These are phyloP conservation scores for Sciaenops ocellatus DNA, from an alignment of 2,797 vertebrate genomes.

Conservation along the genomic window DNA sequence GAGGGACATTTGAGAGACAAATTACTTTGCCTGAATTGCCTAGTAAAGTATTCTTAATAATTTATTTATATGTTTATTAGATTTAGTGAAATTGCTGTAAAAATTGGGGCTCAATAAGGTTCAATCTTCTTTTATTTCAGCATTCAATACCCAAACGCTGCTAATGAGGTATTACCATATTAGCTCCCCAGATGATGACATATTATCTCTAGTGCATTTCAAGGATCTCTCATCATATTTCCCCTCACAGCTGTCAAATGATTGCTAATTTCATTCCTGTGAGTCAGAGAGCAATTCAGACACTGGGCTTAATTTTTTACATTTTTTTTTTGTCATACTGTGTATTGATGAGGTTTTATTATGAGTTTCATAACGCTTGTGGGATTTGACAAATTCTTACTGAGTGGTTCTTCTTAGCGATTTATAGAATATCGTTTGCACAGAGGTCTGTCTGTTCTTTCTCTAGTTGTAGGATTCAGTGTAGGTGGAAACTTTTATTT, in stretches of 20 bases:
- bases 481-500: no score
- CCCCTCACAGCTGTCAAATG: conserved; percentile 38
- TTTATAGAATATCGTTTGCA: not conserved
- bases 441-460: not conserved
- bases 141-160: conserved; percentile 17
- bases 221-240: conserved; percentile 45
- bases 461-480: not conserved
- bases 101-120: conserved; percentile 7
- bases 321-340: conserved; percentile 6
- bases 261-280: conserved; percentile 35
- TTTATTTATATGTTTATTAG: conserved; percentile 35
- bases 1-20: conserved; percentile 17
- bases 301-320: conserved; percentile 1
- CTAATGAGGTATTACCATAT: conserved; percentile 43
- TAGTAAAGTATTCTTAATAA: conserved; percentile 10
- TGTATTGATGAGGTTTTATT: conserved; percentile 4
- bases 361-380: not conserved
- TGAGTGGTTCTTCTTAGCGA: not conserved
- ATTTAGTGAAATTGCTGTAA: conserved; percentile 30
- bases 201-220: conserved; percentile 38
- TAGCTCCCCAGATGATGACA: conserved; percentile 40
- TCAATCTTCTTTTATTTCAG: conserved; percentile 21
- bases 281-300: conserved; percentile 26
- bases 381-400: conserved; percentile 3
- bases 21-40: conserved; percentile 2